Base-by-base conservation (phyloP, 2,888 invertebrate species). In the Steromphala cineraria region DNA sequence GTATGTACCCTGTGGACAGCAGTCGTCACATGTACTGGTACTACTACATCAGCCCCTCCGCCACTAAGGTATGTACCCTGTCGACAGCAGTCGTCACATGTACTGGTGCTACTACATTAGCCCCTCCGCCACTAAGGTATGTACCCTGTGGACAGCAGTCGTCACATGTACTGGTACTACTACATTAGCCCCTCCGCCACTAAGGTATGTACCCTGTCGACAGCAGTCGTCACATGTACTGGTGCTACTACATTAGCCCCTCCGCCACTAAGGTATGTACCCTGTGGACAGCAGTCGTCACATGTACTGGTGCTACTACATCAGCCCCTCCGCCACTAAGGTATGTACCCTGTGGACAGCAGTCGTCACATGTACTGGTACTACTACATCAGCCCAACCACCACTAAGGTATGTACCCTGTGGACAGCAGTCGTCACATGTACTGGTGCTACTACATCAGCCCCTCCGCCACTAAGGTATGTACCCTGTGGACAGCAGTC, bases 301-400 rank as follows among this genome's bases (percentile, higher is more conserved):
- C 5, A 93, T 95, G 81, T 94, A 94, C 0, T 94, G 95, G 89
- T 92, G 92, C 74, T 94, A 93, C 74, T 95, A 94, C 88, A 78
- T 80, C 15, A 71, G 82, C 53, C 75, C 77, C 2, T 80, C 76
- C 17, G 82, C 83, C 10, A 79, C 82, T 71, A 85, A 88, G 86
- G 88, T 87, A 80, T 28, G 82, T 13, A 31, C 17, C 31, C 13
- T 52, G 56, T 0, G 78, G n/a, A n/a, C n/a, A n/a, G n/a, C n/a
- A n/a, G n/a, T 36, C 4, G 36, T 7, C 36, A 67, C 5, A 93
- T 95, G 81, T 94, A 94, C 0, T 94, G 95, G 89, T 92, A 92
- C 74, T 94, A 93, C 74, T 95, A 94, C 88, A 78, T 80, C 15
- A 71, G 82, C 53, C 75, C 77, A 5, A 79, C 76, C 17, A 81